These are phyloP conservation scores for Ciconia stormi DNA, from an alignment of 2,113 vertebrate species.

Conservation along the genomic window DNA sequence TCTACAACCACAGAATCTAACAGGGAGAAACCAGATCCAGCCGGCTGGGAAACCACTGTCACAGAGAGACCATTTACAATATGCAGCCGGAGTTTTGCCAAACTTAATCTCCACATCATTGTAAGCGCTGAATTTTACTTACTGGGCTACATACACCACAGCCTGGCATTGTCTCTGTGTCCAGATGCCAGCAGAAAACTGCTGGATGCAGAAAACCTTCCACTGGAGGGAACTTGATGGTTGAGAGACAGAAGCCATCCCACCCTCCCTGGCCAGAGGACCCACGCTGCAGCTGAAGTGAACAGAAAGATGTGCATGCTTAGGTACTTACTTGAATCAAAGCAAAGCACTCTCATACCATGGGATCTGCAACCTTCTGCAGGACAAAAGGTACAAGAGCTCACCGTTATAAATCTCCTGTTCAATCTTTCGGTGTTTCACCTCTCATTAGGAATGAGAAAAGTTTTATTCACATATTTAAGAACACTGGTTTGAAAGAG, in stretches of 20 bases:
- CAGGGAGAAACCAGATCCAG: background rate
- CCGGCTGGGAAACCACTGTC: background rate
- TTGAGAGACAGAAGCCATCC: background rate
- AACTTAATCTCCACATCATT: background rate
- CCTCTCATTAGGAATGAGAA: background rate
- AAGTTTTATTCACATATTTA: background rate
- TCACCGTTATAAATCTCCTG: background rate
- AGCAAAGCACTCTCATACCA: background rate
- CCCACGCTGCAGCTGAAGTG: background rate
- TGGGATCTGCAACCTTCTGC: background rate
- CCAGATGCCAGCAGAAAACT: background rate
- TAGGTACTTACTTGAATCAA: background rate
- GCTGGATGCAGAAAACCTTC: background rate
- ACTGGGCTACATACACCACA: background rate
- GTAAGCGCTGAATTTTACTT: background rate
- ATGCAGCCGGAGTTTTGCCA: background rate
- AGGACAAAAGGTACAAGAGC: background rate
- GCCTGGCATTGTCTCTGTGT: background rate
- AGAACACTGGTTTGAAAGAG: background rate
- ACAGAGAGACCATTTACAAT: background rate
- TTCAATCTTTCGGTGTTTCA: background rate
- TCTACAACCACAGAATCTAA: background rate
- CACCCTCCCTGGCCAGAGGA: background rate
- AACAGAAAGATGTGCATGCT: background rate
- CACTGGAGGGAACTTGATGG: background rate